Conservation (phyloP, 2,113 vertebrate species). For the Serinus canaria region DNA sequence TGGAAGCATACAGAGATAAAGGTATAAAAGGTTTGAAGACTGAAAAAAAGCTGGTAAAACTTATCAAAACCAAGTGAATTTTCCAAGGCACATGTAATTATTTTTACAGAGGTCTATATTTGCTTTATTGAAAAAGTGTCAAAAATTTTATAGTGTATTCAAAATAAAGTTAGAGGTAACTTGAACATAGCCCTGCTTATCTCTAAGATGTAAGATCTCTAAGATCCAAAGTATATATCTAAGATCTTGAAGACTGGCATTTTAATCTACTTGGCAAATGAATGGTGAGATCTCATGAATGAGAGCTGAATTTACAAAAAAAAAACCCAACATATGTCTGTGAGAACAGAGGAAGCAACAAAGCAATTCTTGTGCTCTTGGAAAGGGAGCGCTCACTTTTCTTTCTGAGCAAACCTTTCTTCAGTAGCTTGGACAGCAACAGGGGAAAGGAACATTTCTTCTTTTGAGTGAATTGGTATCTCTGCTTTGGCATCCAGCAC, state of each 20-base stretch:
- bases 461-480: not conserved
- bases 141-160: not conserved
- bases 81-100: not conserved
- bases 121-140: not conserved
- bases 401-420: not conserved
- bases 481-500: not conserved
- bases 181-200: not conserved
- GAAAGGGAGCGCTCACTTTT: not conserved
- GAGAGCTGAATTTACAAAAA: not conserved
- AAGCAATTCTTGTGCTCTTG: not conserved
- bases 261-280: not conserved
- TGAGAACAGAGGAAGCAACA: not conserved
- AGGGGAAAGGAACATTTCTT: not conserved
- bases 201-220: not conserved
- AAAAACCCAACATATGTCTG: not conserved
- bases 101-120: not conserved
- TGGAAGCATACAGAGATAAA: not conserved
- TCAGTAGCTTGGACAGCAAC: not conserved
- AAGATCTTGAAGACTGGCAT: not conserved
- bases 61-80: not conserved
- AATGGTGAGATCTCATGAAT: not conserved
- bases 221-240: not conserved
- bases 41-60: not conserved
- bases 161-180: not conserved
- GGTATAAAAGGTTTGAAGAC: not conserved